phyloP scores from a whole-genome alignment of 2,888 invertebrate species.

The Augochlorella aurata region DNA sequence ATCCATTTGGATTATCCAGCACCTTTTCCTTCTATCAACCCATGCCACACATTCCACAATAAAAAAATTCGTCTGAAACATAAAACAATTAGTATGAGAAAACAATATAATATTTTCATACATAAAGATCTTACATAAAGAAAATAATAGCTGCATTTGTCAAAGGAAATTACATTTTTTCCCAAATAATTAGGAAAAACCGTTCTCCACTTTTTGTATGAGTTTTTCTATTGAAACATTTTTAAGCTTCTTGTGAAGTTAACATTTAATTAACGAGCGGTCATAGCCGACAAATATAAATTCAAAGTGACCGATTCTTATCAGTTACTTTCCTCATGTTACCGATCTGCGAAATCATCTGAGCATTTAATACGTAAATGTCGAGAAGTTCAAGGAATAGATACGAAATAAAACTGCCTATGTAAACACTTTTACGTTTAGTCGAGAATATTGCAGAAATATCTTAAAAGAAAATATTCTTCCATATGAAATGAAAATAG shows the following conservation, averaged over 20 bases:
- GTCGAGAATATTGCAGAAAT: neutral
- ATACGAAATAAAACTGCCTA: neutral
- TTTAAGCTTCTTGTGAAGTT: conserved; percentile 23
- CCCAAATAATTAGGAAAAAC: neutral
- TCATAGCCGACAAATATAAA: conserved; percentile 17
- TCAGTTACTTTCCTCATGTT: neutral
- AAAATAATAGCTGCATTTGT: neutral
- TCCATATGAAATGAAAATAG: neutral
- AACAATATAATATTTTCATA: neutral
- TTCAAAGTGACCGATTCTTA: conserved; percentile 30
- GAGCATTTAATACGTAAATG: neutral
- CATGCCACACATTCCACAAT: conserved; percentile 47
- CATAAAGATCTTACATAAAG: neutral
- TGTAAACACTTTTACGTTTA: neutral
- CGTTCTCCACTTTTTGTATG: neutral
- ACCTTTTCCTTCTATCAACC: conserved; percentile 61
- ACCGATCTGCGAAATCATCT: neutral
- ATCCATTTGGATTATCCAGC: conserved; percentile 80
- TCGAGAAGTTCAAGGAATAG: neutral
- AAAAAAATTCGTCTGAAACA: conserved; percentile 3
- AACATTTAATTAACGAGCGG: conserved; percentile 20
- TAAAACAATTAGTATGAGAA: neutral
- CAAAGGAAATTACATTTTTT: neutral
- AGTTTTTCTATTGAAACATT: neutral
- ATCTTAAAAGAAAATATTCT: neutral